phyloP scores from a whole-genome alignment of 1,140 invertebrate species.

The Panagrolaimus sp. region DNA sequence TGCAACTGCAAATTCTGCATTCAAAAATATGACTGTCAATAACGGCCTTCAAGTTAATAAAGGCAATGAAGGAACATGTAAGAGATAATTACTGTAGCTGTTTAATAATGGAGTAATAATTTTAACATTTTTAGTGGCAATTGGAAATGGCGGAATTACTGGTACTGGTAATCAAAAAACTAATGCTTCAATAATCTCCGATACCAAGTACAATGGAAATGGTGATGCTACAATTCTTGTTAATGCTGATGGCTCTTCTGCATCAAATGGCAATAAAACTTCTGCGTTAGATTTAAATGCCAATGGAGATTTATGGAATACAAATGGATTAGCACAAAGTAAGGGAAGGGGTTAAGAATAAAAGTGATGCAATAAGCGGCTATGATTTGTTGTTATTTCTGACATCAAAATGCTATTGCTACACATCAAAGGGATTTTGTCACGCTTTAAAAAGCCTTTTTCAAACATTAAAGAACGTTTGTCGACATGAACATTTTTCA shows the following conservation, averaged over 20 bases:
- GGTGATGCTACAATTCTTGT: slow-evolving; percentile 9
- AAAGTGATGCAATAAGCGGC: too few species aligned
- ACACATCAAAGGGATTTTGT: too few species aligned
- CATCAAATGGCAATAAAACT: slow-evolving; percentile 5
- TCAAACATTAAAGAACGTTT: background rate
- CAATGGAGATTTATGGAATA: slow-evolving; percentile 15
- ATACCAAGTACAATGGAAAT: slow-evolving; percentile 24
- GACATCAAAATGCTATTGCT: too few species aligned
- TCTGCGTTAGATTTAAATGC: slow-evolving; percentile 19
- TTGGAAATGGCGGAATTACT: slow-evolving; percentile 25
- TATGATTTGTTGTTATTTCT: too few species aligned
- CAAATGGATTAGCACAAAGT: slow-evolving; percentile 15
- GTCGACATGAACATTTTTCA: background rate
- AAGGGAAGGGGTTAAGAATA: too few species aligned
- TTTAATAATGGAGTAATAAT: background rate
- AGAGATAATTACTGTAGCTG: background rate
- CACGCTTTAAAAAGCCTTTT: too few species aligned
- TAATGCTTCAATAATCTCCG: slow-evolving; percentile 20
- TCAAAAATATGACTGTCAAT: slow-evolving; percentile 34
- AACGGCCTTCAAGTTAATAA: slow-evolving; percentile 27
- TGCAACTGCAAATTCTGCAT: slow-evolving; percentile 21
- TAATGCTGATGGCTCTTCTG: slow-evolving; percentile 16
- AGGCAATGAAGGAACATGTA: slow-evolving; percentile 26
- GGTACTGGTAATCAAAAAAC: slow-evolving; percentile 27
- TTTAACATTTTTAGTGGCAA: slow-evolving; percentile 28